Evolutionary conservation across 2,797 vertebrate genomes (phyloP), one percentile per base, ranked within the genome.

Genomic region (Falco peregrinus): DNA sequence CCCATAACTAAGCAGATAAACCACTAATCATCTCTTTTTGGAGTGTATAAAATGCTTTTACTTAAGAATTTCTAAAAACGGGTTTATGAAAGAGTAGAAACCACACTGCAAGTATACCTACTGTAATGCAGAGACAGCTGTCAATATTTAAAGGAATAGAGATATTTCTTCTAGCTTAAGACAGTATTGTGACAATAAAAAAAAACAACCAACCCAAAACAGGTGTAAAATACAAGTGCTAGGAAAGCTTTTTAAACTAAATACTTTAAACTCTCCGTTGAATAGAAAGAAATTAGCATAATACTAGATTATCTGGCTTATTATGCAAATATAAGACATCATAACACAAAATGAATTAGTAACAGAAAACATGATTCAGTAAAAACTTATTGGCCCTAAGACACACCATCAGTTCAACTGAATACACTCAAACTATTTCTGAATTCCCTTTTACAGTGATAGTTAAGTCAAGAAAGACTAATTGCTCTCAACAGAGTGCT

Each of bases 381-480:
- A 74, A 76, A 87, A 94, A 61, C 37, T 51, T 85, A 73, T 3
- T 53, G 39, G n/a, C 28, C 78, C 61, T 87, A 77, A 88, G 91
- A 84, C 29, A 75, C 43, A 69, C 47, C 48, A 71, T 45, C 37
- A 28, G 51, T 80, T 92, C 69, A 89, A 94, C 22, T 75, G 84
- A 83, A 91, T 59, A 89, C 45, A 47, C 13, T 61, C 33, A 26
- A 83, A 59, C 17, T 70, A 59, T 73, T 81, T 93, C 76, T 88
- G 73, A 93, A 88, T 95, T 88, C 75, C 59, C 65, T 86, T 86
- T 84, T 11, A 73, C 81, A 70, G 76, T 73, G 37, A 39, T 75
- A 82, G 73, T 84, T 90, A 90, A 87, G 54, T 83, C 57, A 94
- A 76, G 89, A 90, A 87, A 78, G 65, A 83, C 82, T 89, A 92